Percentiles rank a stretch among this genome's conserved stretches.
These are phyloP conservation scores for Prunella fulvescens DNA, from an alignment of 2,113 vertebrate genomes.

Conservation along the genomic window DNA sequence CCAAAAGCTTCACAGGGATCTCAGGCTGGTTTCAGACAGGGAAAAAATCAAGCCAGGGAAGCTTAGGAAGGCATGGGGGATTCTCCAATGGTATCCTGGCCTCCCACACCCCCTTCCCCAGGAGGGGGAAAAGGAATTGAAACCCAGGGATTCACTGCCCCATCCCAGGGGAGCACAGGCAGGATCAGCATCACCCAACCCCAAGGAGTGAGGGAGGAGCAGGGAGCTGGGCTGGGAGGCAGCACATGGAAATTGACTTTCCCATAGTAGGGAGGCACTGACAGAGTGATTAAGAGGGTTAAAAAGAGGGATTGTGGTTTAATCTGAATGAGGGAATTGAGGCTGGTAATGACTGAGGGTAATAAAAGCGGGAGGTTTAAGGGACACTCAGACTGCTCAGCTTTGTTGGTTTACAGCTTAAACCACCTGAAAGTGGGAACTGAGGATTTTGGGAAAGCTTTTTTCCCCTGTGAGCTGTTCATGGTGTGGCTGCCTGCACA, in stretches of 20 bases:
- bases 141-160: rapidly evolving
- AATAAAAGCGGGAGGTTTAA: neutral
- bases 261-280: neutral
- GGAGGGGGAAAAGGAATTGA: rapidly evolving
- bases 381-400: neutral
- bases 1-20: neutral
- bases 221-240: neutral
- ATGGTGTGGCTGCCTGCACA: neutral
- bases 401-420: neutral
- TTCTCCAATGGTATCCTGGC: neutral
- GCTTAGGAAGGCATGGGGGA: neutral
- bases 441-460: neutral
- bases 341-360: neutral
- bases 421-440: neutral
- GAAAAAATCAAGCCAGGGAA: neutral
- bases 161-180: neutral
- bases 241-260: neutral
- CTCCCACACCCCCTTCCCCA: neutral
- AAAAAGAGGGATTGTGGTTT: neutral
- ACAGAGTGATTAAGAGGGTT: neutral
- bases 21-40: neutral
- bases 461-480: neutral
- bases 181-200: neutral
- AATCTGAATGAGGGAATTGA: neutral
- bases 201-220: rapidly evolving